Evolutionary conservation across 2,888 invertebrate genomes (phyloP), one percentile per base, ranked within the genome.

Genomic region (Tenthredo mesomela): DNA sequence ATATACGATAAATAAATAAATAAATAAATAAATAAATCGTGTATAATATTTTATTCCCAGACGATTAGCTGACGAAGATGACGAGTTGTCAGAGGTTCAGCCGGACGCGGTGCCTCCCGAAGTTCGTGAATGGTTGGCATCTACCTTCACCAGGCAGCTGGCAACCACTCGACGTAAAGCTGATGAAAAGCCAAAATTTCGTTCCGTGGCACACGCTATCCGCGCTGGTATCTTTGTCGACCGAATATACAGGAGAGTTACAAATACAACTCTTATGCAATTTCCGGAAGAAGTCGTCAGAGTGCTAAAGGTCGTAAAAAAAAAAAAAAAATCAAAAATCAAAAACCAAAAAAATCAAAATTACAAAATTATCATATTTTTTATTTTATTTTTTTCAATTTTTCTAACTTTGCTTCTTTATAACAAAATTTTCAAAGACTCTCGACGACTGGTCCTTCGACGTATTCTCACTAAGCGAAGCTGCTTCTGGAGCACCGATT

Each of bases 221-320:
- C 95, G 99, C 25, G 98, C 98, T 21, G 99, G 99, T 67, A 98
- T 99, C 91, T 98, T 99, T 95, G 98, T 99, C 90, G 99, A 99
- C 94, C 96, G 97, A 91, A 98, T 98, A 94, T 98, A 98, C 93
- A 95, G 98, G 90, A 95, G 97, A 89, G 96, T 97, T 88, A 96
- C 96, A 84, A 96, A 95, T 91, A 95, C 96, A 1, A 95, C 96
- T 87, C 96, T 97, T 84, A 96, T 98, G 95, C 97, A 98, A 94
- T 97, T 98, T 92, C 98, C 98, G 61, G 96, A 97, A 86, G 97
- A 98, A 92, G 97, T 98, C 88, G 96, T 97, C 85, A 95, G 96
- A 94, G 96, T 97, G 87, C 95, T 98, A 85, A 98, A 98, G 96
- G 98, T 98, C 4, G 29, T 67, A 54, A 54, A 50, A 4, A 5